Conservation (phyloP, 1,140 invertebrate species). For the Manduca sexta region DNA sequence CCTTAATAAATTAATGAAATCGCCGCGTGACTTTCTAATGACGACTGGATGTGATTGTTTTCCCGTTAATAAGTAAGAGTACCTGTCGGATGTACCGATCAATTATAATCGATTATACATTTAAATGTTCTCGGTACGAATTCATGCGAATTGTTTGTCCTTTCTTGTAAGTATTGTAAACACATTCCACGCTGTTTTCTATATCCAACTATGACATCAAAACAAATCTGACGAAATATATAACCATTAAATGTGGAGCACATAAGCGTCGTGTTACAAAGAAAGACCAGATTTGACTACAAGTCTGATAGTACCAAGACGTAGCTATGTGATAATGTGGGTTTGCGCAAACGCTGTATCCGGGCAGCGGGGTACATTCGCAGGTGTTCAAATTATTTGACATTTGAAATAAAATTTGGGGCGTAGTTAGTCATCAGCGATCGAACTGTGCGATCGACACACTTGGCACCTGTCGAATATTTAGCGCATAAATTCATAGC, state of each 20-base stretch:
- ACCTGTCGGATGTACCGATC: no score
- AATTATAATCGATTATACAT: no score
- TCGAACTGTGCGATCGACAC: slow-evolving; percentile 66
- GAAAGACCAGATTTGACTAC: not conserved
- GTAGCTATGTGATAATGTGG: not conserved
- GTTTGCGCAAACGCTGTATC: not conserved
- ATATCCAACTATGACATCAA: no score
- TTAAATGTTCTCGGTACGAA: no score
- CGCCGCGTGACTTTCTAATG: slow-evolving; percentile 34
- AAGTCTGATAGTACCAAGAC: not conserved
- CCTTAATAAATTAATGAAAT: slow-evolving; percentile 43
- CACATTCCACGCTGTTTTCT: no score
- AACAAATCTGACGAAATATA: not conserved
- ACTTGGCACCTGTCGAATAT: slow-evolving; percentile 73
- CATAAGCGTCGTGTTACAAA: no score
- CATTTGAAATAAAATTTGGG: slow-evolving; percentile 71
- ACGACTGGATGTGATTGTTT: slow-evolving; percentile 19
- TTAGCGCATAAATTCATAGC: slow-evolving; percentile 72
- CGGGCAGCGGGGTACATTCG: slow-evolving; percentile 30
- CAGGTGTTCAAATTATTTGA: slow-evolving; percentile 69
- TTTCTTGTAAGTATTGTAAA: no score
- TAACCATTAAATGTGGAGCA: not conserved
- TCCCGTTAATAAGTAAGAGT: slow-evolving; percentile 22
- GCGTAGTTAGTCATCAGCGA: slow-evolving; percentile 66
- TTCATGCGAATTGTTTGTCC: no score